phyloP scores from a whole-genome alignment of 1,140 invertebrate species.

The Zophobas atratus region DNA sequence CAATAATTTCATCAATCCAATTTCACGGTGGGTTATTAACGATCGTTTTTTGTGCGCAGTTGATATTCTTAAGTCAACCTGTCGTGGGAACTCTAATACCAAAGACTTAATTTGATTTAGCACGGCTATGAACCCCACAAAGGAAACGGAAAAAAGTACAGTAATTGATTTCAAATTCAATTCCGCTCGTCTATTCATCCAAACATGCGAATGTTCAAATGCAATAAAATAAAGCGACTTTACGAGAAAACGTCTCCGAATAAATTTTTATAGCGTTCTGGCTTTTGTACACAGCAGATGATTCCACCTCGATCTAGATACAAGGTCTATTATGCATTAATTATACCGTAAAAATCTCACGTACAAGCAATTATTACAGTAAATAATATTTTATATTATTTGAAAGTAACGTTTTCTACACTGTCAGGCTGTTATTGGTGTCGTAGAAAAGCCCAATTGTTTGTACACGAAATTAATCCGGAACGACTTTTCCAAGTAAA shows the following conservation, averaged over 20 bases:
- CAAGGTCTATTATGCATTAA: slow-evolving; percentile 12
- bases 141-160: neutral
- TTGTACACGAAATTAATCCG: slow-evolving; percentile 16
- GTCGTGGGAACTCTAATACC: neutral
- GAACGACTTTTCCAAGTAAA: slow-evolving; percentile 12
- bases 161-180: slow-evolving; percentile 13
- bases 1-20: neutral
- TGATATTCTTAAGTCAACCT: neutral
- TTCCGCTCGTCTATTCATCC: neutral
- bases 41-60: neutral
- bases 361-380: slow-evolving; percentile 41
- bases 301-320: neutral
- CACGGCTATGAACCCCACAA: slow-evolving; percentile 4
- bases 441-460: slow-evolving; percentile 34
- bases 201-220: neutral
- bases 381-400: slow-evolving; percentile 26
- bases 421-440: slow-evolving; percentile 2
- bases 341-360: slow-evolving; percentile 34
- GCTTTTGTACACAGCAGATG: neutral
- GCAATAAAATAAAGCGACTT: slow-evolving; percentile 3
- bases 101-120: slow-evolving; percentile 17
- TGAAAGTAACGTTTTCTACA: slow-evolving; percentile 38
- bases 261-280: neutral
- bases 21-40: neutral
- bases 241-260: slow-evolving; percentile 13